phyloP scores from a whole-genome alignment of 2,888 invertebrate genomes.

The Yponomeuta sedellus region DNA sequence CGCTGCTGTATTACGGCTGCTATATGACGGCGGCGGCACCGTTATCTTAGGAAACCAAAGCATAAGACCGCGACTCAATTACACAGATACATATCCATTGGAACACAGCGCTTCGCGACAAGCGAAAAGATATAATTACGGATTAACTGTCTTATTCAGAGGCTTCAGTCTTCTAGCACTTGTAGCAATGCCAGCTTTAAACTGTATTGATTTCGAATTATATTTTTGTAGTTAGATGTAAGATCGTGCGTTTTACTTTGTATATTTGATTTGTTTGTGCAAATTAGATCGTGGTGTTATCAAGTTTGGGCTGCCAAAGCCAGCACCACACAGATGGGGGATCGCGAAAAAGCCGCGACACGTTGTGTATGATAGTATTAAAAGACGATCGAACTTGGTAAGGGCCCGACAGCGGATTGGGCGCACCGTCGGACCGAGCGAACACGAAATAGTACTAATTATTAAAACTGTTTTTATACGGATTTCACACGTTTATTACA shows the following conservation, averaged over 20 bases:
- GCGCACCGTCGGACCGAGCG: too few species aligned
- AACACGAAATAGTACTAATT: too few species aligned
- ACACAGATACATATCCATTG: background rate
- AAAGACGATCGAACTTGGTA: too few species aligned
- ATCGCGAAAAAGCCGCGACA: too few species aligned
- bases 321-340: too few species aligned
- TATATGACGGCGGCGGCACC: too few species aligned
- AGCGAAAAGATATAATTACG: background rate
- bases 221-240: constrained; percentile 49
- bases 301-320: background rate
- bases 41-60: too few species aligned
- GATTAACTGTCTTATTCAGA: background rate
- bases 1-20: too few species aligned
- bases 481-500: too few species aligned
- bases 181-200: constrained; percentile 59
- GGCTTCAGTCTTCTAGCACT: constrained; percentile 30
- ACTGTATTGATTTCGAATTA: constrained; percentile 51
- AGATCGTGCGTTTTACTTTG: background rate
- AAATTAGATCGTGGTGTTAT: background rate
- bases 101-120: background rate
- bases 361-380: too few species aligned
- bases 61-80: background rate
- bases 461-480: too few species aligned
- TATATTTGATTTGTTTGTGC: background rate
- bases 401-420: too few species aligned